Conservation (phyloP, 2,888 invertebrate species). For the Philereme transversata region DNA sequence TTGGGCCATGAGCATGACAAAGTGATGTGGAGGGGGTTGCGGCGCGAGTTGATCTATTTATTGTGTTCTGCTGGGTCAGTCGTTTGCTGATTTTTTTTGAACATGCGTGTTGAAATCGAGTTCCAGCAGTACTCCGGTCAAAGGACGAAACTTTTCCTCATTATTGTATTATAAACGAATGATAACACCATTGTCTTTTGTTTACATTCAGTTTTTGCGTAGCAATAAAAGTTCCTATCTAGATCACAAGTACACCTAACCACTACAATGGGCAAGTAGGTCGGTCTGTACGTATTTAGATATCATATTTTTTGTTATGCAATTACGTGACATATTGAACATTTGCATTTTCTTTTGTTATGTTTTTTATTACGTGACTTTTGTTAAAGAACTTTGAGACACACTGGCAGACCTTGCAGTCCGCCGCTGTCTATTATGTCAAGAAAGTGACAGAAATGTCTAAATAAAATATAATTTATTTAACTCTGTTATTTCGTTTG, state of each 20-base stretch:
- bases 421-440: neutral
- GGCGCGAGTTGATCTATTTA: no score
- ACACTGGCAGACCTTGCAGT: constrained; percentile 8
- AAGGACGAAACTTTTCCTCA: constrained; percentile 28
- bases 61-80: no score
- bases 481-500: no score
- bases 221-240: constrained; percentile 9
- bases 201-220: constrained; percentile 39
- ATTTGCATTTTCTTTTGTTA: constrained; percentile 2
- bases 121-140: constrained; percentile 15
- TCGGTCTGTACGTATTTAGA: neutral
- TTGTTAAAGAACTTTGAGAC: constrained; percentile 5
- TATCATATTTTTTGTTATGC: constrained; percentile 3
- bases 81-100: no score
- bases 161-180: constrained; percentile 22
- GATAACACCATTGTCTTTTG: constrained; percentile 36
- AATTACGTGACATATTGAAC: constrained; percentile 5
- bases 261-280: neutral
- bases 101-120: no score
- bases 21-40: no score
- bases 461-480: no score
- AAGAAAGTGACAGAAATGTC: no score
- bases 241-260: neutral
- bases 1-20: no score
- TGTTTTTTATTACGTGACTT: neutral